Evolutionary conservation across 2,888 invertebrate species (phyloP).

Genomic region (Drosophila rubida): DNA sequence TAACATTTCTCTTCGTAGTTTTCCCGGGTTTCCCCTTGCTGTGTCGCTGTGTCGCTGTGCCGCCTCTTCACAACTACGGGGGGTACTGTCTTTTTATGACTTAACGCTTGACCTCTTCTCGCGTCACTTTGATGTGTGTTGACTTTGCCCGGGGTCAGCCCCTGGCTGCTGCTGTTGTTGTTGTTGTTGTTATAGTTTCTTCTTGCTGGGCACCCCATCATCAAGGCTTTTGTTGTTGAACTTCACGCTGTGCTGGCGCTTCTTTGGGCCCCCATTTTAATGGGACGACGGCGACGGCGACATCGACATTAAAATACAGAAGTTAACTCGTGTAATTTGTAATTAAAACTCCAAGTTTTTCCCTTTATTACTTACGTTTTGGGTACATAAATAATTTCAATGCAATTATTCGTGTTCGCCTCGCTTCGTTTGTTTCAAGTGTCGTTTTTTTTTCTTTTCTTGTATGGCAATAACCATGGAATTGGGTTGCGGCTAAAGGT

Average conservation of each 20-base stretch:
- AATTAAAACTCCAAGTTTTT: slow-evolving; percentile 66
- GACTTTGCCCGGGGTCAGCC: slow-evolving; percentile 68
- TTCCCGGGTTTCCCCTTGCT: slow-evolving; percentile 31
- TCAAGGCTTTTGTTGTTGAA: slow-evolving; percentile 73
- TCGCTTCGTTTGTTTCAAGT: slow-evolving; percentile 62
- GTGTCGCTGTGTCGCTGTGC: too few relatives aligned
- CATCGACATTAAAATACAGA: slow-evolving; percentile 45
- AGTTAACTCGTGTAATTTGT: slow-evolving; percentile 72
- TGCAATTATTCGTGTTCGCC: slow-evolving; percentile 58
- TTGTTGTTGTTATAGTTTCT: too few relatives aligned
- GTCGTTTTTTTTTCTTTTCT: slow-evolving; percentile 41
- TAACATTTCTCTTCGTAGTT: slow-evolving; percentile 61
- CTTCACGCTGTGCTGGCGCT: slow-evolving; percentile 72
- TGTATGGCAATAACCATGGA: neutral
- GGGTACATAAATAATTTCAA: slow-evolving; percentile 42
- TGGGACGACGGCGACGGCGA: slow-evolving; percentile 4
- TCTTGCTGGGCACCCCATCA: slow-evolving; percentile 14
- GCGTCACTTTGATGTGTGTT: slow-evolving; percentile 75
- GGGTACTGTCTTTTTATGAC: slow-evolving; percentile 55
- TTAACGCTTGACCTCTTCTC: slow-evolving; percentile 75
- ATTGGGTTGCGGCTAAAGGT: neutral
- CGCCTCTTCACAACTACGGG: neutral
- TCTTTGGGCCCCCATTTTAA: slow-evolving; percentile 32
- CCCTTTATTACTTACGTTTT: slow-evolving; percentile 47
- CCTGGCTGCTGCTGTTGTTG: slow-evolving; percentile 5